These are phyloP conservation scores for Apeira syringaria DNA, from an alignment of 2,888 invertebrate species.

Conservation along the genomic window DNA sequence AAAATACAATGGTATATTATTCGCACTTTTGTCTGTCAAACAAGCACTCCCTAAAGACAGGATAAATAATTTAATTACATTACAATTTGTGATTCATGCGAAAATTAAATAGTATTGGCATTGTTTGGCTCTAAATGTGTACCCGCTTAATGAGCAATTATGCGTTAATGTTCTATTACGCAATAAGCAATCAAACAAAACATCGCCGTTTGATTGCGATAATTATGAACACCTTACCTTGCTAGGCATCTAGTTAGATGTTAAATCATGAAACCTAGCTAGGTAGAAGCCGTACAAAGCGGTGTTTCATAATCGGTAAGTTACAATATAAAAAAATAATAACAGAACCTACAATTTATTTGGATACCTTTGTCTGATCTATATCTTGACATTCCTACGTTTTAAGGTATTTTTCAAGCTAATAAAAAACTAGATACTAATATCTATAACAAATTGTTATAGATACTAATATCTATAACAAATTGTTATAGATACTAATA, in stretches of 20 bases:
- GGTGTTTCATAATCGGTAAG: neutral
- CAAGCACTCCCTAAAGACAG: too few relatives aligned
- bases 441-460: too few relatives aligned
- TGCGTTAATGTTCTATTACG: slow-evolving; percentile 1
- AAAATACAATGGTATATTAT: slow-evolving; percentile 6
- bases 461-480: too few relatives aligned
- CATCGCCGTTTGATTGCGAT: neutral
- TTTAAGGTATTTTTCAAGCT: too few relatives aligned
- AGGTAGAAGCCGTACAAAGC: neutral
- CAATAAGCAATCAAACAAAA: slow-evolving; percentile 2
- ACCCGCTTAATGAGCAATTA: neutral
- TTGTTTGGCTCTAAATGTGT: slow-evolving; percentile 5
- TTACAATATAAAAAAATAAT: too few relatives aligned
- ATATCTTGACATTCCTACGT: too few relatives aligned
- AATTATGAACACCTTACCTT: neutral
- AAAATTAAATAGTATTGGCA: slow-evolving; percentile 11
- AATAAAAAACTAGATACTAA: too few relatives aligned
- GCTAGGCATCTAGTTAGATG: neutral
- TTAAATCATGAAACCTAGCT: neutral
- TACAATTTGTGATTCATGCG: slow-evolving; percentile 15
- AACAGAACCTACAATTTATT: too few relatives aligned
- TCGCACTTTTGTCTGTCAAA: too few relatives aligned
- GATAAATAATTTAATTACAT: neutral
- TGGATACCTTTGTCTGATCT: too few relatives aligned
- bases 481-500: too few relatives aligned